These are phyloP conservation scores for Temnothorax rugatulus DNA, from an alignment of 2,888 invertebrate genomes.

Conservation along the genomic window DNA sequence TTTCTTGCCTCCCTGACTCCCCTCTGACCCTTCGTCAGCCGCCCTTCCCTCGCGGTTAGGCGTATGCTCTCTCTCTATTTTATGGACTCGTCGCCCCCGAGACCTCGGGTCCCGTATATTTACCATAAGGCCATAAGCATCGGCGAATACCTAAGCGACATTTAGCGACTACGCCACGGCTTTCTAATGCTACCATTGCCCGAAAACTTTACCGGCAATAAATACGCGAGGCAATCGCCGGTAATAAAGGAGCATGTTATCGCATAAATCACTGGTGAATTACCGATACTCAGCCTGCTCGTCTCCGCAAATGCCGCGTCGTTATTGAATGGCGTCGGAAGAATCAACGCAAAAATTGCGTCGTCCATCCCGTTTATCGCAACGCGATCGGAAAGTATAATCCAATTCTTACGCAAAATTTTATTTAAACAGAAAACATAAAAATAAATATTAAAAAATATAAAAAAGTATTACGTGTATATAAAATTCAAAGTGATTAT, in stretches of 20 bases:
- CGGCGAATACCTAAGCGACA: slow-evolving; percentile 70
- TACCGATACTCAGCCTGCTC: slow-evolving; percentile 3
- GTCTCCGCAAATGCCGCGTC: background rate
- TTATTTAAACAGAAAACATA: background rate
- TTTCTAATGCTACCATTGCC: slow-evolving; percentile 61
- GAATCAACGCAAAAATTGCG: background rate
- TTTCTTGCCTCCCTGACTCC: slow-evolving; percentile 15
- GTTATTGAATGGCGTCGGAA: background rate
- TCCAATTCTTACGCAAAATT: background rate
- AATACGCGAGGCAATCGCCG: slow-evolving; percentile 36
- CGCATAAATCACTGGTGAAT: slow-evolving; percentile 59
- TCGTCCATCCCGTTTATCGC: background rate
- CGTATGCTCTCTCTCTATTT: slow-evolving; percentile 61
- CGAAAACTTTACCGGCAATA: slow-evolving; percentile 53
- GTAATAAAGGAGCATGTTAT: slow-evolving; percentile 48
- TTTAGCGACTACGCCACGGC: slow-evolving; percentile 62
- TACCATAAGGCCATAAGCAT: slow-evolving; percentile 70
- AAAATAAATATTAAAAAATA: background rate
- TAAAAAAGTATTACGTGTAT: no score
- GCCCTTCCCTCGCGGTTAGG: background rate
- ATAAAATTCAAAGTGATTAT: background rate
- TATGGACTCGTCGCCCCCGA: slow-evolving; percentile 76
- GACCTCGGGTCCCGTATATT: slow-evolving; percentile 63
- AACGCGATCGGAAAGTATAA: background rate
- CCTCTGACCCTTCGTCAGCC: slow-evolving; percentile 20